Evolutionary conservation across 2,797 vertebrate genomes (phyloP).

Genomic region (Lophotriccus pileatus): DNA sequence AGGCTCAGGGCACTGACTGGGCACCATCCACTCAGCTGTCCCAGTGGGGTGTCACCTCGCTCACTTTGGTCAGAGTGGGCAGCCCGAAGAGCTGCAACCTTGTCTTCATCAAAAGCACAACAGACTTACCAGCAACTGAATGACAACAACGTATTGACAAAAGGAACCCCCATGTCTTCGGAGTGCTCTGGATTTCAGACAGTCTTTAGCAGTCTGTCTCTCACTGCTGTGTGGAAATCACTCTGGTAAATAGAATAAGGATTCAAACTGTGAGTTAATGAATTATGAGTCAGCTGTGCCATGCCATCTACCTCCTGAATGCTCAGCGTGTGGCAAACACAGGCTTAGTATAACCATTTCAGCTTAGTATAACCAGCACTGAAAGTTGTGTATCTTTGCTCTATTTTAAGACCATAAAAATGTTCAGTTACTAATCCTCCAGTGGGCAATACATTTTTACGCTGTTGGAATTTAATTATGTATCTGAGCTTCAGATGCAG

Average conservation of each 20-base stretch:
- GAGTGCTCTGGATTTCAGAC: not conserved
- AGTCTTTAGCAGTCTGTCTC: not conserved
- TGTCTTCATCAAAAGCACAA: not conserved
- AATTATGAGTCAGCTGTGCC: not conserved
- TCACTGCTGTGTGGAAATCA: not conserved
- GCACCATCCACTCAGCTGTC: not conserved
- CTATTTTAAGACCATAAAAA: not conserved
- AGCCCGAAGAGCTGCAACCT: accelerated
- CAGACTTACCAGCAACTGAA: accelerated
- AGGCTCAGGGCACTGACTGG: not conserved
- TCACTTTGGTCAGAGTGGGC: not conserved
- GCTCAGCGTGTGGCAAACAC: not conserved
- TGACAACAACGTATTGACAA: not conserved
- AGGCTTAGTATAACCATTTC: not conserved
- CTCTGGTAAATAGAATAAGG: not conserved
- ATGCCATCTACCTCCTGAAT: not conserved
- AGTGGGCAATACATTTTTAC: not conserved
- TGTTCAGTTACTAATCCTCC: not conserved
- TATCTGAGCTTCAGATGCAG: not conserved
- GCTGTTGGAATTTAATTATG: not conserved
- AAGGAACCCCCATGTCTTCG: not conserved
- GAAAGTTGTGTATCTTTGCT: not conserved
- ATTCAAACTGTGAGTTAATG: not conserved
- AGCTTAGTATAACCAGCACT: not conserved
- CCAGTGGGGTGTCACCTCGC: not conserved